A percentile compares a stretch with the other conserved stretches of the same genome.
Conservation (phyloP, 2,888 invertebrate species). For the Gordius sp. region DNA sequence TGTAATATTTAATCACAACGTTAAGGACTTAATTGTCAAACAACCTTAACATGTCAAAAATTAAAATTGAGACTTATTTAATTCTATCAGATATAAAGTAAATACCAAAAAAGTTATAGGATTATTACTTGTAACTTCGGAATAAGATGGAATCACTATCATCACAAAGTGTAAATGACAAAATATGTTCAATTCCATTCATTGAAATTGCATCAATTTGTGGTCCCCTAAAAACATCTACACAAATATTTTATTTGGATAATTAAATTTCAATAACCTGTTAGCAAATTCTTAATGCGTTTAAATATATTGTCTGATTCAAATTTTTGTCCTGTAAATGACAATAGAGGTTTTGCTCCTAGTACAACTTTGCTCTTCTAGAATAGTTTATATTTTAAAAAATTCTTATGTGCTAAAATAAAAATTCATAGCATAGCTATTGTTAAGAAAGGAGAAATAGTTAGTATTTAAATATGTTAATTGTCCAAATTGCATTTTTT, state of each 20-base stretch:
- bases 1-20: too few relatives aligned
- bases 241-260: slow-evolving; percentile 22
- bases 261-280: slow-evolving; percentile 24
- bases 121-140: slow-evolving; percentile 38
- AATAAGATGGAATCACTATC: slow-evolving; percentile 43
- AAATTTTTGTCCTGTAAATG: slow-evolving; percentile 74
- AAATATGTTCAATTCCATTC: slow-evolving; percentile 69
- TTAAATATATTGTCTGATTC: slow-evolving; percentile 47
- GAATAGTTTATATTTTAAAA: too few relatives aligned
- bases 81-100: too few relatives aligned
- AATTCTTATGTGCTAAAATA: too few relatives aligned
- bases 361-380: slow-evolving; percentile 5
- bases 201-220: slow-evolving; percentile 50
- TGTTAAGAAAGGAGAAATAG: too few relatives aligned
- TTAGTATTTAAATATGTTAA: too few relatives aligned
- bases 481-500: too few relatives aligned
- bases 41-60: too few relatives aligned
- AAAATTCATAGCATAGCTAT: too few relatives aligned
- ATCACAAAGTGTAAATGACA: slow-evolving; percentile 59
- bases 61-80: too few relatives aligned
- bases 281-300: slow-evolving; percentile 55
- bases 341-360: slow-evolving; percentile 48
- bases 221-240: slow-evolving; percentile 71
- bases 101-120: neutral
- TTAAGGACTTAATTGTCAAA: too few relatives aligned